phyloP scores from a whole-genome alignment of 2,888 invertebrate genomes.

The Xanthorhoe designata region DNA sequence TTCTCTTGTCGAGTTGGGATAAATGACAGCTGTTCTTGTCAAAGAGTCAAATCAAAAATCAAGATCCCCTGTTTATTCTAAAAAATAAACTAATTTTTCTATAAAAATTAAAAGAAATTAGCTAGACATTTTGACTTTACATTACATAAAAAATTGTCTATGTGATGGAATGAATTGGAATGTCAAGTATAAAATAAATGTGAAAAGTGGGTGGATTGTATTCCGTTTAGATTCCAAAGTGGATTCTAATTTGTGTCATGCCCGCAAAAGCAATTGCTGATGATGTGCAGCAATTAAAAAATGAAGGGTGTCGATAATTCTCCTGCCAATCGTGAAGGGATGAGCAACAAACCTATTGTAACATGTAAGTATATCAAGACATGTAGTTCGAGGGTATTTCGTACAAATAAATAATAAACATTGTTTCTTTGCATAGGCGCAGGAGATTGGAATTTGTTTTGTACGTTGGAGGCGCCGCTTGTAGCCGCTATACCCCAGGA shows the following conservation, averaged over 20 bases:
- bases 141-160: slow-evolving; percentile 1
- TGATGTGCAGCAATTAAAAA: slow-evolving; percentile 75
- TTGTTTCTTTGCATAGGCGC: slow-evolving; percentile 86
- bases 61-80: slow-evolving; percentile 17
- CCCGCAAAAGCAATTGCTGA: slow-evolving; percentile 70
- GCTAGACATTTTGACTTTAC: slow-evolving; percentile 24
- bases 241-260: slow-evolving; percentile 75
- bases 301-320: slow-evolving; percentile 86
- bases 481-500: slow-evolving; percentile 93
- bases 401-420: slow-evolving; percentile 26
- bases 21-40: slow-evolving; percentile 1
- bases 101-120: slow-evolving; percentile 13
- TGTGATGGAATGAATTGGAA: slow-evolving; percentile 12
- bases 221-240: slow-evolving; percentile 52
- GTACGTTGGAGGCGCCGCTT: slow-evolving; percentile 91
- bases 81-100: slow-evolving; percentile 32
- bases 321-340: slow-evolving; percentile 80
- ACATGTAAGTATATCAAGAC: slow-evolving; percentile 87
- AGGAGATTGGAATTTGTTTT: slow-evolving; percentile 94
- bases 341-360: slow-evolving; percentile 90
- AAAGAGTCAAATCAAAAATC: slow-evolving; percentile 57
- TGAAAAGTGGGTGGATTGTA: slow-evolving; percentile 81
- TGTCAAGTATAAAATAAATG: slow-evolving; percentile 41
- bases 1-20: background rate
- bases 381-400: slow-evolving; percentile 1